Base-by-base conservation (phyloP, 2,797 vertebrate species). In the Tenualosa ilisha region DNA sequence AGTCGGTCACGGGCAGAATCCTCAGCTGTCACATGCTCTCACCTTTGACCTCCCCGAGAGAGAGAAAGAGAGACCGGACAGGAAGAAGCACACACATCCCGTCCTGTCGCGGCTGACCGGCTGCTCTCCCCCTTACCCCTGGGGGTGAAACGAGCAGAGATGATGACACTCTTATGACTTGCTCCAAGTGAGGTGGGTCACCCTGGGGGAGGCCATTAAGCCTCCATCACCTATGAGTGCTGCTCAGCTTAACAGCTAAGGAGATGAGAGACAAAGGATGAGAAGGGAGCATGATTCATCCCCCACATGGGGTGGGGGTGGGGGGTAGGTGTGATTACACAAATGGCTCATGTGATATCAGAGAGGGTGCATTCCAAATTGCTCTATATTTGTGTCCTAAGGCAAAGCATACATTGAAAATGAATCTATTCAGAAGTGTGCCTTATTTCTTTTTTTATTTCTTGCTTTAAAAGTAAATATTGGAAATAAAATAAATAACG, bases 1-100 rank as follows among this genome's bases (percentile, higher is more conserved):
- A 46, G 15, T 22, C 11, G 40, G 72, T 79, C 72, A 88, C 8
- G 26, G 54, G 37, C 81, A 84, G 84, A 86, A 89, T 59, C 87
- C 87, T 81, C 86, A 84, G 84, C 81, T 82, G 86, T 89, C 88
- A 88, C 86, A 81, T 87, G 87, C 85, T 82, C 31, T 84, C 43
- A 86, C 75, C 85, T 83, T 82, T 82, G 75, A 88, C 84, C 86
- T 85, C 84, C 43, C n/a, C 6, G 15, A 46, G 49, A 11, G 49
- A 50, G 49, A 50, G 49, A 50, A 51, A 1, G 50, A 51, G 50
- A 51, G 75, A 40, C 31, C 31, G 43, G 15, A 83, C 43, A 84
- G 68, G 83, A 89, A 83, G 86, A 84, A 86, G 84, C 63, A 83
- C 46, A 79, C 51, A 84, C 54, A 56, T 56, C 54, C 54, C 4